Evolutionary conservation across 1,140 invertebrate genomes (phyloP).

Genomic region (Tetramorium alpestre): DNA sequence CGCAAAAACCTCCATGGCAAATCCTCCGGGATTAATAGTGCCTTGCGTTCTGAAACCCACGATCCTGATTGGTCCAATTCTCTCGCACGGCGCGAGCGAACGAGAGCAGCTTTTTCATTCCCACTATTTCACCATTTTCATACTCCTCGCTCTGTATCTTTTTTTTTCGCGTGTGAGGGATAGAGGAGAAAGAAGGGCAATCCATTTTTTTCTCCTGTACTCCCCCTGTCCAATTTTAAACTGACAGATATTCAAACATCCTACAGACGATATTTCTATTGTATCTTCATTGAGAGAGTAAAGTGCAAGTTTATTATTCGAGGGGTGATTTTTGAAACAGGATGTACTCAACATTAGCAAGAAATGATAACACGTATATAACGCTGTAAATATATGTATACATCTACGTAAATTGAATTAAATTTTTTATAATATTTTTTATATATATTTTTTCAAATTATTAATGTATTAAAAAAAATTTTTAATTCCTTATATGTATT

Average conservation of each 20-base stretch:
- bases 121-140: conserved; percentile 27
- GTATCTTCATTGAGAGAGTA: neutral
- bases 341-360: neutral
- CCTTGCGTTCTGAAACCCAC: conserved; percentile 66
- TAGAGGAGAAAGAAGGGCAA: neutral
- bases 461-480: neutral
- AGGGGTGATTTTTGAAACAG: neutral
- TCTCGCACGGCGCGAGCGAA: conserved; percentile 60
- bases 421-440: too few relatives aligned
- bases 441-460: neutral
- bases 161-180: neutral
- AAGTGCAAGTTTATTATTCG: neutral
- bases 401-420: neutral
- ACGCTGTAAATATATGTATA: neutral
- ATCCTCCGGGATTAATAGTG: conserved; percentile 79
- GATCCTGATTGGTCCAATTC: conserved; percentile 74
- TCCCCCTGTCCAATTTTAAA: conserved; percentile 60
- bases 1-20: conserved; percentile 77
- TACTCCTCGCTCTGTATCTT: neutral
- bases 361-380: neutral
- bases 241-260: conserved; percentile 64
- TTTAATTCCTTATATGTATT: neutral
- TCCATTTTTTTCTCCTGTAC: neutral
- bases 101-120: conserved; percentile 54
- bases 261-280: neutral